Evolutionary conservation across 2,888 invertebrate genomes (phyloP).

Genomic region (Parnassius orleans): DNA sequence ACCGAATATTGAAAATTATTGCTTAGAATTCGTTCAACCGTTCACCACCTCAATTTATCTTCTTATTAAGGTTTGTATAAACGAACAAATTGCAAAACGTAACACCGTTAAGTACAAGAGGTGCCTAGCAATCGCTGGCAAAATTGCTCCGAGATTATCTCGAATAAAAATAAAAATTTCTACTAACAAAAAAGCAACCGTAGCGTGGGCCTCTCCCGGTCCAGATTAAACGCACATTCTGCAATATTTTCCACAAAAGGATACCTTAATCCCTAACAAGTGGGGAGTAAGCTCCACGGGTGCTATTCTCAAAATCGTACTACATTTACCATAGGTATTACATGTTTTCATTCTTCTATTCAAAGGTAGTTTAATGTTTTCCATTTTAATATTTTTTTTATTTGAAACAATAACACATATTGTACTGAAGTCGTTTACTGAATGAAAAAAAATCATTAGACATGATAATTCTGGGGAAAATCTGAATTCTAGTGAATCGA

Average conservation of each 20-base stretch:
- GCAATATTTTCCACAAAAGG: conserved; percentile 78
- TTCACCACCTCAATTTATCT: conserved; percentile 31
- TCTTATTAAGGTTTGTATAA: conserved; percentile 36
- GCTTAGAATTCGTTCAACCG: conserved; percentile 4
- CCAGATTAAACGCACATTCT: conserved; percentile 77
- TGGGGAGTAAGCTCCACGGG: conserved; percentile 61
- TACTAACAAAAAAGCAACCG: conserved; percentile 62
- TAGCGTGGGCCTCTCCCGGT: conserved; percentile 55
- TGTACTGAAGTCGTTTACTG: too few relatives aligned
- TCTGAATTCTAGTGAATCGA: too few relatives aligned
- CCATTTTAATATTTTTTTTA: too few relatives aligned
- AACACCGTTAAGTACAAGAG: conserved; percentile 35
- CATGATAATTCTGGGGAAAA: too few relatives aligned
- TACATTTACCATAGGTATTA: conserved; percentile 26
- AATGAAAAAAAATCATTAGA: too few relatives aligned
- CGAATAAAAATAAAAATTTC: conserved; percentile 54
- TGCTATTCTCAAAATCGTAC: conserved; percentile 53
- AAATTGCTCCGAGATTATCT: conserved; percentile 64
- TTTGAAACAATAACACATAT: too few relatives aligned
- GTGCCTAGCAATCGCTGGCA: conserved; percentile 39
- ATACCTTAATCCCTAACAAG: conserved; percentile 78
- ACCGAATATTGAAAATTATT: conserved; percentile 13
- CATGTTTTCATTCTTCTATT: not conserved
- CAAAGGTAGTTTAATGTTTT: too few relatives aligned
- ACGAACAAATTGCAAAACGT: conserved; percentile 32